Base-by-base conservation (phyloP, 1,140 invertebrate species). In the Drosophila repletoides region DNA sequence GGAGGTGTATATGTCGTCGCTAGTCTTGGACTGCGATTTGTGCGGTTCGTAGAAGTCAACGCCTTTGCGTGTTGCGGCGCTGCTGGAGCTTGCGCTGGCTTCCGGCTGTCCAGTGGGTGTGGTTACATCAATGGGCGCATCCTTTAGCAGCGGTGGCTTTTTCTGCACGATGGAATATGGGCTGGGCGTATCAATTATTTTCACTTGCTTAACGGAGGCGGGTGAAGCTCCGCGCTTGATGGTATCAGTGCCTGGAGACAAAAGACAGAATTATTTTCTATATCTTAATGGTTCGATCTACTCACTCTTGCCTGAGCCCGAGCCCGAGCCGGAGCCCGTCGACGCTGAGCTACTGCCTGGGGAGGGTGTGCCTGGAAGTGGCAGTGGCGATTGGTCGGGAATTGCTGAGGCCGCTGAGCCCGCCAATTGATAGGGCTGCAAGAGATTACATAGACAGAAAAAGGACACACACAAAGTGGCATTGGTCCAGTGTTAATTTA, bases 281-380 rank as follows among this genome's bases (percentile, higher is more conserved):
- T 29, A 5, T 5, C 3, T 0, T 1, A 6, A 6, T 10, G 1
- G 3, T 3, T 17, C 5, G 22, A 5, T 7, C 2, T 40, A 70
- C 67, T 88, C 67, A 89, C 88, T 89, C 67, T 89, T 90, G 73
- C 88, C 89, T 33, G 88, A 83, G 21, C 76, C 75, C 33, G 84
- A 88, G 1, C 87, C 88, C 49, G 89, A 90, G 31, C 81, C 88
- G 33, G 88, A 90, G 56, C 87, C 88, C 49, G 89, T 90, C 60
- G 89, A 90, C 7, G 89, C 88, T 33, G 89, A 90, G 79, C 89
- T 90, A 90, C 89, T 90, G 89, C 88, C 89, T 53, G 89, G 89
- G 89, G 89, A 90, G 88, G 89, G 88, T 90, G 89, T 90, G 83
- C 87, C 89, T 65, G 88, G 89, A 83, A 88, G 89, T 89, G 89